A percentile compares a stretch with the other conserved stretches of the same genome.
Conservation (phyloP, 2,113 vertebrate species). For the Callospermophilus lateralis region DNA sequence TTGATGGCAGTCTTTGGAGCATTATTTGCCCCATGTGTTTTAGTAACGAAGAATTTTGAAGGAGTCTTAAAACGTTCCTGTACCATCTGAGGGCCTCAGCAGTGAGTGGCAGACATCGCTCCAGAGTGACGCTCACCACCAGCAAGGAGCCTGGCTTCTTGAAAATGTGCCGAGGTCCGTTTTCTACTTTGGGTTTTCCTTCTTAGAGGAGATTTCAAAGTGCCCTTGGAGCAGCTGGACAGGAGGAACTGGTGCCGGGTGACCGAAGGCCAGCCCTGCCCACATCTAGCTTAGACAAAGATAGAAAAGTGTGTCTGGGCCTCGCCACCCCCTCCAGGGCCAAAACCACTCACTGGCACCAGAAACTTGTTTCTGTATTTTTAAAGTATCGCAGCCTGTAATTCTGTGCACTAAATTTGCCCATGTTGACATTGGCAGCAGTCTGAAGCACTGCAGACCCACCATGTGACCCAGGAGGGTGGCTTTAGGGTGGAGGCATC, state of each 20-base stretch:
- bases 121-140: not conserved
- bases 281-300: slow-evolving; percentile 37
- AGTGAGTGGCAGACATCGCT: not conserved
- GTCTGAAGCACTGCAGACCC: not conserved
- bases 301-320: slow-evolving; percentile 30
- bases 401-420: slow-evolving; percentile 38
- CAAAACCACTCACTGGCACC: not conserved
- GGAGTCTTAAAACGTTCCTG: not conserved
- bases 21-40: not conserved
- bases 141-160: not conserved
- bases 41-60: not conserved
- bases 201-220: slow-evolving; percentile 1
- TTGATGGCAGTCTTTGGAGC: not conserved
- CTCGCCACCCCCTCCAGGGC: not conserved
- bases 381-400: slow-evolving; percentile 25
- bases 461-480: not conserved
- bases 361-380: slow-evolving; percentile 15
- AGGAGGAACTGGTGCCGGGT: not conserved
- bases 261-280: not conserved
- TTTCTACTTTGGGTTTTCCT: slow-evolving; percentile 25
- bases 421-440: not conserved
- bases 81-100: not conserved
- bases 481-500: not conserved
- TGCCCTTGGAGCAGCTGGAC: not conserved
- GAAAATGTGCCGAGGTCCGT: not conserved